phyloP scores from a whole-genome alignment of 2,888 invertebrate species.

The Leptura quadrifasciata region DNA sequence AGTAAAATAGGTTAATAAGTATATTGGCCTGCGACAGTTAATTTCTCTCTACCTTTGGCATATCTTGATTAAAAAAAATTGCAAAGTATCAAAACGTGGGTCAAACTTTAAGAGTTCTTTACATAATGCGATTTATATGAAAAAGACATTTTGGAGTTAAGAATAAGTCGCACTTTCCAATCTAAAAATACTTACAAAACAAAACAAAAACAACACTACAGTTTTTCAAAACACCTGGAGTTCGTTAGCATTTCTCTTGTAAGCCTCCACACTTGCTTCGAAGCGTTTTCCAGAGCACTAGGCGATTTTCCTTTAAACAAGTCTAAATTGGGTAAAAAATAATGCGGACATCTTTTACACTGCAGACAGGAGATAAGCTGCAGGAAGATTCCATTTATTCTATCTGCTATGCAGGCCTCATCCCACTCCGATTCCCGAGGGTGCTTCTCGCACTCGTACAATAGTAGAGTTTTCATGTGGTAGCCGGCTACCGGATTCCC shows the following conservation, averaged over 20 bases:
- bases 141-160: constrained; percentile 24
- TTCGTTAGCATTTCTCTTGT: constrained; percentile 87
- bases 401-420: constrained; percentile 84
- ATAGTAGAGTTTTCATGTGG: constrained; percentile 84
- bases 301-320: constrained; percentile 87
- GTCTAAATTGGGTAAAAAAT: constrained; percentile 88
- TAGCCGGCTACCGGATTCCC: constrained; percentile 86
- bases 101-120: too few species aligned
- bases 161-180: constrained; percentile 19
- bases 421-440: constrained; percentile 89
- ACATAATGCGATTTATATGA: too few species aligned
- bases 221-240: constrained; percentile 85
- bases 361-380: constrained; percentile 91
- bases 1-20: too few species aligned
- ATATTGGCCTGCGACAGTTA: too few species aligned
- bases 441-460: constrained; percentile 92
- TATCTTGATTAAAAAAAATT: too few species aligned
- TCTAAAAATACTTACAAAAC: constrained; percentile 48
- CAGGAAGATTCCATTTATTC: constrained; percentile 87
- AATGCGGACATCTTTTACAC: constrained; percentile 89
- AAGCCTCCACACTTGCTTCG: constrained; percentile 87
- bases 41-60: too few species aligned
- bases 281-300: constrained; percentile 85
- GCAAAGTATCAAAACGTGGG: too few species aligned
- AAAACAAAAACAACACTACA: constrained; percentile 73